phyloP scores from a whole-genome alignment of 2,113 vertebrate species.

The Entosphenus tridentatus region DNA sequence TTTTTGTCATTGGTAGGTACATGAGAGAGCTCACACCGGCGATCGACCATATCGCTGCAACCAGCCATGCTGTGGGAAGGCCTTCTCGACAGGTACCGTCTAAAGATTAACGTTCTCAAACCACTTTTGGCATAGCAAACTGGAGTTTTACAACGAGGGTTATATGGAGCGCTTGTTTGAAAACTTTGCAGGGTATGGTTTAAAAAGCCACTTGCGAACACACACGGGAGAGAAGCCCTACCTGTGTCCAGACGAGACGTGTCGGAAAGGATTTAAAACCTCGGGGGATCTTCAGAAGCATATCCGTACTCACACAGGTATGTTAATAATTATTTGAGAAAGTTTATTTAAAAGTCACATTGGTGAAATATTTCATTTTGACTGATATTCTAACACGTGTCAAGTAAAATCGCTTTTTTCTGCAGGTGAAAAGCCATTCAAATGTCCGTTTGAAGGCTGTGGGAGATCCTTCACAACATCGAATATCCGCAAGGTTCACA shows the following conservation, averaged over 20 bases:
- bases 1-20: constrained; percentile 38
- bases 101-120: not conserved
- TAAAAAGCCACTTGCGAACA: constrained; percentile 87
- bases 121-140: too few species aligned
- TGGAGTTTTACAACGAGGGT: too few species aligned
- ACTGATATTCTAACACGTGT: too few species aligned
- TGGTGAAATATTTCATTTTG: too few species aligned
- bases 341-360: not conserved
- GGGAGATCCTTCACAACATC: constrained; percentile 93
- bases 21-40: constrained; percentile 86
- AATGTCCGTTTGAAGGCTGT: constrained; percentile 81
- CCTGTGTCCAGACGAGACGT: constrained; percentile 73
- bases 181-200: constrained; percentile 41
- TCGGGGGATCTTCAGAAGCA: constrained; percentile 96
- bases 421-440: constrained; percentile 85
- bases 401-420: not conserved
- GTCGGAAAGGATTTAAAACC: constrained; percentile 91
- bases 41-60: constrained; percentile 86
- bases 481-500: constrained; percentile 95
- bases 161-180: too few species aligned
- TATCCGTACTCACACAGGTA: constrained; percentile 90
- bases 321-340: not conserved
- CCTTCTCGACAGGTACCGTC: constrained; percentile 83
- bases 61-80: constrained; percentile 70
- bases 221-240: constrained; percentile 98